Evolutionary conservation across 2,113 vertebrate species (phyloP), one percentile per base, ranked within the genome.

Genomic region (Percopsis transmontana): DNA sequence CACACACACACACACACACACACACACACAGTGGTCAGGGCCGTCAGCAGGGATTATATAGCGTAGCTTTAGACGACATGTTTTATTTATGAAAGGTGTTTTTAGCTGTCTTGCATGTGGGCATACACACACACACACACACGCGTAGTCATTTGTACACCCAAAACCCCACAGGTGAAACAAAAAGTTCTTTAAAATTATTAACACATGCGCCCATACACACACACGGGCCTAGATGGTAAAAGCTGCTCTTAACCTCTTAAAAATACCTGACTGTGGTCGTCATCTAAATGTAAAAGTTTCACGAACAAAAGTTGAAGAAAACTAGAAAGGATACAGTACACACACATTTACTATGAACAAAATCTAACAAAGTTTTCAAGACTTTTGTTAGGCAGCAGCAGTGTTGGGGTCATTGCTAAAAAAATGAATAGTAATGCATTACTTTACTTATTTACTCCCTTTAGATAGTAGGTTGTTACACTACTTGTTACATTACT

Each of bases 41-140:
- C 67, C 33, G 56, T 89, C 86, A 85, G 52, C 39, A 69, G 52
- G n/a, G 48, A 72, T 88, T 80, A 86, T 62, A 51, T 59, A 21
- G 50, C 1, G 11, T 58, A 62, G 70, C 55, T 69, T 81, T 77
- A 72, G 15, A 70, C 44, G 18, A 56, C 21, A 87, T 88, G 78
- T 85, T 88, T 90, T 88, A 87, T 90, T 88, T 85, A 86, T 51
- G 54, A 66, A 72, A 85, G 80, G 77, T 87, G 86, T 86, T 80
- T 83, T 82, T 71, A 67, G 66, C 69, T 83, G 81, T 84, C 83
- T 83, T 66, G 14, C 2, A 41, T 39, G 20, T 16, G 15, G 3
- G n/a, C 58, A 56, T 45, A 52, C 69, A 63, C 72, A 60, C 55
- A 71, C 70, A 16, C 50, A 24, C 62, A 75, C 68, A 57, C 42